Evolutionary conservation across 2,888 invertebrate genomes (phyloP), one percentile per base, ranked within the genome.

Genomic region (Electrophaes corylata): DNA sequence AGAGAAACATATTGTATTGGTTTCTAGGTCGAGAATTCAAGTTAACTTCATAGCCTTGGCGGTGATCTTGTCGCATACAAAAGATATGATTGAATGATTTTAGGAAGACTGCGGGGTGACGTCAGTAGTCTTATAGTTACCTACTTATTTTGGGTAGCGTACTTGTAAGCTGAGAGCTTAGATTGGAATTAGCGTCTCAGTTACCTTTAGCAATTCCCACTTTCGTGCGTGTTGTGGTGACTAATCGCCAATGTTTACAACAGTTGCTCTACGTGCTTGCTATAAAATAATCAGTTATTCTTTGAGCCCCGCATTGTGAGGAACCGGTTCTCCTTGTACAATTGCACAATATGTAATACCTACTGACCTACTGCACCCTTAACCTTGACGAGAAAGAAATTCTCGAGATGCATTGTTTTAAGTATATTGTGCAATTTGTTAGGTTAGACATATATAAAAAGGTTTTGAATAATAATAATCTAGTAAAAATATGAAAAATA

Each of bases 11-110:
- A 10, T 37, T 16, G 16, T 37, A 37, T 26, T 1, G 10, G 44
- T 10, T 35, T 37, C 14, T 20, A 47, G 60, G 63, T 62, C 59
- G 50, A 40, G 39, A 48, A 47, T 43, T 50, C 37, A 50, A 43
- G 43, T 44, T 44, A 12, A 45, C 52, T 59, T 58, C 58, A 29
- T 62, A 43, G 26, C 60, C 60, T 61, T 62, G 64, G 56, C 57
- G 46, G 29, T 49, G 44, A 16, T 43, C 43, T 23, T 23, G 14
- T 48, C 23, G 46, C 37, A 37, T 4, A 35, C 47, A 54, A 57
- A 50, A 55, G 47, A 59, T 44, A 40, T 45, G 39, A 40, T 46
- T 40, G 26, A 41, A 14, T 8, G n/a, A n/a, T n/a, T n/a, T n/a
- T 10, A 0, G 1, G 18, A 20, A 20, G 12, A 14, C 23, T 23